These are phyloP conservation scores for Xyrauchen texanus DNA, from an alignment of 2,113 vertebrate genomes.

Conservation along the genomic window DNA sequence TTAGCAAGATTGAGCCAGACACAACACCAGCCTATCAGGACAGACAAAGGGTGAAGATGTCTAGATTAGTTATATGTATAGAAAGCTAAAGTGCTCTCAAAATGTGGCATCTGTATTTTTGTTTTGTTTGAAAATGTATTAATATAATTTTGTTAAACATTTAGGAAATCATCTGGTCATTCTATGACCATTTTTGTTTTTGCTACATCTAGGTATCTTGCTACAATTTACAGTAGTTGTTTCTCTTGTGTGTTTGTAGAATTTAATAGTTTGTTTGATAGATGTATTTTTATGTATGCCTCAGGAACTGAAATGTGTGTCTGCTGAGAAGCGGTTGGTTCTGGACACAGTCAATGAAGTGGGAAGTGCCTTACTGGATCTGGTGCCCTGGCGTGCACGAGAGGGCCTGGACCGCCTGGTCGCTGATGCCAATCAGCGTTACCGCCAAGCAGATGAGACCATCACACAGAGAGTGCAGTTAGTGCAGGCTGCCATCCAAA, in stretches of 20 bases:
- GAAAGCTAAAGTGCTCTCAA: too few relatives aligned
- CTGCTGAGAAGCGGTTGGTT: constrained; percentile 90
- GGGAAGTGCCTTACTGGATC: constrained; percentile 90
- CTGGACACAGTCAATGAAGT: constrained; percentile 97
- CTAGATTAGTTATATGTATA: too few relatives aligned
- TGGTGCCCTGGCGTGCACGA: constrained; percentile 94
- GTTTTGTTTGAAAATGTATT: too few relatives aligned
- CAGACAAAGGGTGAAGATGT: constrained; percentile 84
- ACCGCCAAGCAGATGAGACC: constrained; percentile 86
- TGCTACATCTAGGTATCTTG: too few relatives aligned
- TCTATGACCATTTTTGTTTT: too few relatives aligned
- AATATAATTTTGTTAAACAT: too few relatives aligned
- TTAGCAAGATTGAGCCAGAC: constrained; percentile 80
- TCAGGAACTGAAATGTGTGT: constrained; percentile 94
- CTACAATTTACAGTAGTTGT: too few relatives aligned
- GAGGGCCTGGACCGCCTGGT: constrained; percentile 94
- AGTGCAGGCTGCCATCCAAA: constrained; percentile 97
- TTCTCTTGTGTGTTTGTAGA: too few relatives aligned
- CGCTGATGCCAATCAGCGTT: constrained; percentile 91
- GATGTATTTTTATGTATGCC: not conserved
- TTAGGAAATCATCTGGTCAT: too few relatives aligned
- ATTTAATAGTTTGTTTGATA: constrained; percentile 10
- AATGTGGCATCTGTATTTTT: too few relatives aligned
- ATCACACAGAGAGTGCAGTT: constrained; percentile 90
- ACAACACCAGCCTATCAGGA: constrained; percentile 92